Evolutionary conservation across 2,797 vertebrate species (phyloP), one percentile per base, ranked within the genome.

Genomic region (Clamator glandarius): DNA sequence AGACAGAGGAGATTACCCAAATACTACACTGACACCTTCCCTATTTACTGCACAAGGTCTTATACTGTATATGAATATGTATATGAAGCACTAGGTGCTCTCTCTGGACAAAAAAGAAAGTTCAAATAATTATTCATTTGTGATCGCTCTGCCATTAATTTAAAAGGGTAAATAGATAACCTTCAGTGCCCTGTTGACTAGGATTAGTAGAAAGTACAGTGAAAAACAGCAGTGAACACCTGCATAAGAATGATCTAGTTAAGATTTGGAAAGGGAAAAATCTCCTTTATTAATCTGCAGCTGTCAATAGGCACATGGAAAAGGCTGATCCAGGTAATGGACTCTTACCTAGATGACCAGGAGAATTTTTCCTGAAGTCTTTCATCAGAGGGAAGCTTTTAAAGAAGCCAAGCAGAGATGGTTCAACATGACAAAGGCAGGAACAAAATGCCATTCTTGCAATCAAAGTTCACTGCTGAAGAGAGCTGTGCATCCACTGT

Each of bases 381-480:
- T 52, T 23, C 6, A 2, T 8, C 36, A 35, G 28, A 44, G 26
- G 21, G 9, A 61, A 21, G 18, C 5, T 67, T 70, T 15, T 13
- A n/a, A 52, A 63, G 28, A 79, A 61, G 9, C 11, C 11, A 24
- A 17, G 35, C 16, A 8, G 52, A n/a, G 44, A 2, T 2, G 14
- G 11, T 50, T 31, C 20, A 61, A 59, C 21, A 33, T 0, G 1
- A 12, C 0, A 2, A 73, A 23, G 20, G 42, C 15, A 18, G 20
- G 50, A 68, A 28, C 9, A n/a, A 29, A 11, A 20, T 21, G 19
- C 21, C 1, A 1, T 33, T 46, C 51, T 21, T 0, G 0, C 20
- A 20, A 4, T 4, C 2, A 0, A 16, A n/a, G 18, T 19, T 23
- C 28, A 86, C 5, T 2, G 0, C 29, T 26, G 55, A 21, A 31